These are phyloP conservation scores for Lutjanus erythropterus DNA, from an alignment of 2,113 vertebrate genomes.

Conservation along the genomic window DNA sequence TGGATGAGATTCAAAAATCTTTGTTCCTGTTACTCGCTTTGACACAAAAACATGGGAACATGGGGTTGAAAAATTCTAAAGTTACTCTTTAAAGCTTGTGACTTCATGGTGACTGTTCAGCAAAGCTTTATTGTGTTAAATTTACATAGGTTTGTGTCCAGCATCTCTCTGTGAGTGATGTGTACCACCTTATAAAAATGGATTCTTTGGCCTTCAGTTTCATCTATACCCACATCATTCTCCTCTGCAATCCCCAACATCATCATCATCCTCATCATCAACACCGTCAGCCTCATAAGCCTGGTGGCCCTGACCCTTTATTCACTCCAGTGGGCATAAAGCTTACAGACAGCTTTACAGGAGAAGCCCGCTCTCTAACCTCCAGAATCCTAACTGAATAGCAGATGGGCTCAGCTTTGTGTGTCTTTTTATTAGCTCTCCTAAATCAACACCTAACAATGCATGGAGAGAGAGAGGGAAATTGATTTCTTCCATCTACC, in stretches of 20 bases:
- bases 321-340: slow-evolving; percentile 72
- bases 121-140: neutral
- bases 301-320: slow-evolving; percentile 74
- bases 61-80: too few species aligned
- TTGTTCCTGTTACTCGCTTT: too few species aligned
- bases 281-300: slow-evolving; percentile 56
- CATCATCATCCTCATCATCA: slow-evolving; percentile 64
- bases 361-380: slow-evolving; percentile 78
- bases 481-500: slow-evolving; percentile 80
- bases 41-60: too few species aligned
- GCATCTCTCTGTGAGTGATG: neutral
- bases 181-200: slow-evolving; percentile 28
- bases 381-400: slow-evolving; percentile 79
- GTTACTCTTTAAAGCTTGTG: neutral
- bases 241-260: slow-evolving; percentile 38
- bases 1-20: too few species aligned
- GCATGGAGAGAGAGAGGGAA: slow-evolving; percentile 65
- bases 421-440: slow-evolving; percentile 83
- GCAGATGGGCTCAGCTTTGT: slow-evolving; percentile 83
- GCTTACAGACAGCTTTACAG: slow-evolving; percentile 79
- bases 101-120: neutral
- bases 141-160: slow-evolving; percentile 14
- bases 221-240: slow-evolving; percentile 54
- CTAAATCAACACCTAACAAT: slow-evolving; percentile 86
- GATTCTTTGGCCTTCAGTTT: slow-evolving; percentile 55